Base-by-base conservation (phyloP, 2,113 vertebrate species). In the Thamnophis sirtalis region DNA sequence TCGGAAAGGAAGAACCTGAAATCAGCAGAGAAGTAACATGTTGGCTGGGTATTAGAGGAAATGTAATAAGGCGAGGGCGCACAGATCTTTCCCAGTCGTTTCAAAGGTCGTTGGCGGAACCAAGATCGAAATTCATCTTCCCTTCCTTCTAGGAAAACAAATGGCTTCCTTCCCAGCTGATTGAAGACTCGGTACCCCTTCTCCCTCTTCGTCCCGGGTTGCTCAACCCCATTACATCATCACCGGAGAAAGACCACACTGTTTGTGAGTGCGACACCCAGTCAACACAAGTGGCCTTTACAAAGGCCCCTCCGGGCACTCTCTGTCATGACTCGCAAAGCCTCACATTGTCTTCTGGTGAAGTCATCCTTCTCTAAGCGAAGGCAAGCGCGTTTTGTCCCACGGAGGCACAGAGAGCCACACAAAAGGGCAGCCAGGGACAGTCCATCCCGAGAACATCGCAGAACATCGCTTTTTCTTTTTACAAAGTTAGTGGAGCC, bases 281-380 rank as follows among this genome's bases (percentile, higher is more conserved):
- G 24, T 60, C 48, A 58, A 85, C 73, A 60, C 84, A 89, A 49
- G 48, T 55, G 15, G 91, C 73, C 80, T 92, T 89, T 89, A 92
- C 11, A 92, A 87, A 9, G 55, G 2, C 7, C 17, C 33, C 33
- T 80, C 33, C 33, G 33, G 73, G 73, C 33, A 80, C 7, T 9
- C 73, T 43, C 33, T 21, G 3, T 7, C 17, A 80, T 80, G 73
- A 80, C 5, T 33, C n/a, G n/a, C 63, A 80, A 80, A 80, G 73
- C 17, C 17, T 21, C 33, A 22, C 73, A 80, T 80, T 43, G 33
- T 19, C 7, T 80, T 80, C 73, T 22, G 73, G 33, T 80, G 73
- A 80, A 80, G 73, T 80, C 73, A 80, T 80, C 73, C 7, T 80
- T 80, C 9, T 80, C 73, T 43, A 80, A 80, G 33, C 33, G 4